A percentile compares a stretch with the other conserved stretches of the same genome.
phyloP scores from a whole-genome alignment of 1,140 invertebrate genomes.

The Agrilus planipennis region DNA sequence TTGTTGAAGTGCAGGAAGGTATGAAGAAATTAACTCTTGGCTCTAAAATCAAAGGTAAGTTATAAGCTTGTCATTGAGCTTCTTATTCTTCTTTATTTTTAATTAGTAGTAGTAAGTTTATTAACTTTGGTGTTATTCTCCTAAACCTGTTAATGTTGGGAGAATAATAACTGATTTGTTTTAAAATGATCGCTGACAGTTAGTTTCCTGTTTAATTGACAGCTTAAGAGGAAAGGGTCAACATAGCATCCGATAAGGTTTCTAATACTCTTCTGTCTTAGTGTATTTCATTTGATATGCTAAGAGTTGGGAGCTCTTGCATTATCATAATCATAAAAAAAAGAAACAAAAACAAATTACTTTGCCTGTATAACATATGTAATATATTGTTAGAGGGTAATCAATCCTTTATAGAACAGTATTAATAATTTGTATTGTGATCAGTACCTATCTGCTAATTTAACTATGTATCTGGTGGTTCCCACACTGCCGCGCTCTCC shows the following conservation, averaged over 20 bases:
- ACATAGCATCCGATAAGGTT: conserved; percentile 20
- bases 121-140: neutral
- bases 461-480: conserved; percentile 1
- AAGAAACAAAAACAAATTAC: conserved; percentile 3
- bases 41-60: conserved; percentile 33
- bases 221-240: conserved; percentile 33
- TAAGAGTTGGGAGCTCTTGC: conserved; percentile 7
- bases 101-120: neutral
- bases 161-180: conserved; percentile 8
- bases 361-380: conserved; percentile 12
- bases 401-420: conserved; percentile 12
- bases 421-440: conserved; percentile 8
- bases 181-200: conserved; percentile 17
- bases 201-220: conserved; percentile 36
- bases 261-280: conserved; percentile 11
- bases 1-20: conserved; percentile 54
- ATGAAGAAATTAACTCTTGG: conserved; percentile 47
- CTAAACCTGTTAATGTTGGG: conserved; percentile 3
- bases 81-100: neutral
- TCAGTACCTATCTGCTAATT: neutral
- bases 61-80: neutral
- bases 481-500: conserved; percentile 2
- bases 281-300: conserved; percentile 6
- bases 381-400: conserved; percentile 10
- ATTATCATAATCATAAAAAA: no score